Conservation (phyloP, 2,888 invertebrate genomes). For the Clanis bilineata region DNA sequence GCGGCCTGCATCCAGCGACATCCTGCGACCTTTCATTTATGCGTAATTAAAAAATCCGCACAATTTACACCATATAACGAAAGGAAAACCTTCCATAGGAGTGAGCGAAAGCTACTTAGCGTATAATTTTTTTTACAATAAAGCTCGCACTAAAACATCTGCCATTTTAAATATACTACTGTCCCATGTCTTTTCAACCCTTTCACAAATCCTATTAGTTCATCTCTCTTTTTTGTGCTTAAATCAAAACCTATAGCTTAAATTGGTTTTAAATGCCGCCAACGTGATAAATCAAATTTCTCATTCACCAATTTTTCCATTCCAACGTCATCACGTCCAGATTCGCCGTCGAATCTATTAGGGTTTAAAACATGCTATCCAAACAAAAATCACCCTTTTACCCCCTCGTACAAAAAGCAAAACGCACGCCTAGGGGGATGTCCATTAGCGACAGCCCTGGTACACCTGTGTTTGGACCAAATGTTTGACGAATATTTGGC, state of each 20-base stretch:
- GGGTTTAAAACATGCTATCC: conserved; percentile 28
- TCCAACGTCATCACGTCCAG: conserved; percentile 17
- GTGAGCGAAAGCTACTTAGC: too few relatives aligned
- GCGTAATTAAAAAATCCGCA: too few relatives aligned
- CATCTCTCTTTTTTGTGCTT: neutral
- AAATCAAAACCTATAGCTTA: neutral
- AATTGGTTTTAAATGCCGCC: neutral
- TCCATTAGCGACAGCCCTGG: conserved; percentile 30
- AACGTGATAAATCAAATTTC: neutral
- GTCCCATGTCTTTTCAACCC: too few relatives aligned
- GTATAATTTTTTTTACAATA: too few relatives aligned
- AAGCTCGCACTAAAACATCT: too few relatives aligned
- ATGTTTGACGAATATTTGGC: conserved; percentile 5
- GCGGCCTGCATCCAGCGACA: too few relatives aligned
- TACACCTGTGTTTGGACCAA: conserved; percentile 6
- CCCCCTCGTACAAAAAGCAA: conserved; percentile 24
- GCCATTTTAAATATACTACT: too few relatives aligned
- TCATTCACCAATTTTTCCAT: neutral
- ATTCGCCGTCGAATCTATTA: conserved; percentile 32
- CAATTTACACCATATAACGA: too few relatives aligned
- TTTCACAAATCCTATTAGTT: neutral
- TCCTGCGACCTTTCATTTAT: too few relatives aligned
- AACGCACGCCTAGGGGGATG: conserved; percentile 24
- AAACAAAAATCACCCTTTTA: conserved; percentile 28
- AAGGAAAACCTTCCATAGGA: too few relatives aligned